phyloP scores from a whole-genome alignment of 2,888 invertebrate genomes.

The Lochmaea crataegi region DNA sequence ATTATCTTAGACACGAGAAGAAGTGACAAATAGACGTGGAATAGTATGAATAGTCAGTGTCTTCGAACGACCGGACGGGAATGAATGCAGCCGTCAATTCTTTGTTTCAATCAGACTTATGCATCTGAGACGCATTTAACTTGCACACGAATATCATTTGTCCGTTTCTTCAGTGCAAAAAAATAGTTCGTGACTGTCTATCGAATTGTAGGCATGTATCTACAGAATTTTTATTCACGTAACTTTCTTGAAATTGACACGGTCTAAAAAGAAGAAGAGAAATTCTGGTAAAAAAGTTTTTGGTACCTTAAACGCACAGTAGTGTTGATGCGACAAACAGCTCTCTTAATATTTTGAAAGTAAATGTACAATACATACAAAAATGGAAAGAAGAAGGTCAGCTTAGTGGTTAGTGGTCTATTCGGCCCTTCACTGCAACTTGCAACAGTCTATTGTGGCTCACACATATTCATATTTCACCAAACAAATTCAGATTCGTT shows the following conservation, averaged over 20 bases:
- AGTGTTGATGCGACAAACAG: too few relatives aligned
- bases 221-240: constrained; percentile 1
- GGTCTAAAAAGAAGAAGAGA: neutral
- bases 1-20: constrained; percentile 55
- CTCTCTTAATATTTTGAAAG: too few relatives aligned
- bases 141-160: constrained; percentile 57
- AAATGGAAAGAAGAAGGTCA: too few relatives aligned
- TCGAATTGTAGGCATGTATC: constrained; percentile 9
- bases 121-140: constrained; percentile 54
- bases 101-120: constrained; percentile 55
- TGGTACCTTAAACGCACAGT: too few relatives aligned
- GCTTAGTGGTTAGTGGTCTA: too few relatives aligned
- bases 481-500: too few relatives aligned
- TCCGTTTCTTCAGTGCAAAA: constrained; percentile 50
- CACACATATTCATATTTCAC: too few relatives aligned
- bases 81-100: constrained; percentile 58
- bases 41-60: constrained; percentile 57
- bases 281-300: too few relatives aligned
- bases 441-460: too few relatives aligned
- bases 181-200: constrained; percentile 40
- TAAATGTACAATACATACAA: too few relatives aligned
- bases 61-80: constrained; percentile 55
- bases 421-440: too few relatives aligned
- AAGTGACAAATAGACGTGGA: constrained; percentile 58
- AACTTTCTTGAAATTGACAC: constrained; percentile 7